Evolutionary conservation across 1,140 invertebrate species (phyloP).

Genomic region (Drosophila nannoptera): DNA sequence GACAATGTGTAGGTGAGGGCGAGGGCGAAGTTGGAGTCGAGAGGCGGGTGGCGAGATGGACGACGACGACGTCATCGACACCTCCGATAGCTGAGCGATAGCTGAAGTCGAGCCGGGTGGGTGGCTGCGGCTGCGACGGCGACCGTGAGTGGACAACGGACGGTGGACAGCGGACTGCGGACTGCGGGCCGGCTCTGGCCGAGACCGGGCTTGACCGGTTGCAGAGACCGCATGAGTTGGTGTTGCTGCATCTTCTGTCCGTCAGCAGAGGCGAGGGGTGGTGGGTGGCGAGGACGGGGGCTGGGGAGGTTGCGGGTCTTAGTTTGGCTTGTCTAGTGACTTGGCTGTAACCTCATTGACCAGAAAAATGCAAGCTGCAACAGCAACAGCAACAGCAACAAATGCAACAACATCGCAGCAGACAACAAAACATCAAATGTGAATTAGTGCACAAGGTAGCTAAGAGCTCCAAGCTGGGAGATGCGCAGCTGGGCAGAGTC

Average conservation of each 20-base stretch:
- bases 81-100: slow-evolving; percentile 65
- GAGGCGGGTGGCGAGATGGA: slow-evolving; percentile 31
- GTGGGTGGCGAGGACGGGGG: not conserved
- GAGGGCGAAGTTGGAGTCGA: not conserved
- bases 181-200: slow-evolving; percentile 17
- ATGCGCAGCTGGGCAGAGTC: slow-evolving; percentile 4
- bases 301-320: not conserved
- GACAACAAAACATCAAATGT: slow-evolving; percentile 79
- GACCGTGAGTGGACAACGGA: slow-evolving; percentile 7
- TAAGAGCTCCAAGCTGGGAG: slow-evolving; percentile 23
- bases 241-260: slow-evolving; percentile 59
- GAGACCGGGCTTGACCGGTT: slow-evolving; percentile 58
- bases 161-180: slow-evolving; percentile 16
- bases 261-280: slow-evolving; percentile 29
- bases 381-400: too few species aligned
- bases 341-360: slow-evolving; percentile 79
- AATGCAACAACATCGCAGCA: slow-evolving; percentile 48
- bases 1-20: not conserved
- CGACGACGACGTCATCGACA: slow-evolving; percentile 70
- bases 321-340: slow-evolving; percentile 70
- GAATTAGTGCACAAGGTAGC: slow-evolving; percentile 78
- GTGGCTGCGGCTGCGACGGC: slow-evolving; percentile 50
- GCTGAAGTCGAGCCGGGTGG: slow-evolving; percentile 49
- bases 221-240: slow-evolving; percentile 65
- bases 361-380: slow-evolving; percentile 77